Conservation (phyloP, 1,140 invertebrate species). For the Bursaphelenchus mucronatus region DNA sequence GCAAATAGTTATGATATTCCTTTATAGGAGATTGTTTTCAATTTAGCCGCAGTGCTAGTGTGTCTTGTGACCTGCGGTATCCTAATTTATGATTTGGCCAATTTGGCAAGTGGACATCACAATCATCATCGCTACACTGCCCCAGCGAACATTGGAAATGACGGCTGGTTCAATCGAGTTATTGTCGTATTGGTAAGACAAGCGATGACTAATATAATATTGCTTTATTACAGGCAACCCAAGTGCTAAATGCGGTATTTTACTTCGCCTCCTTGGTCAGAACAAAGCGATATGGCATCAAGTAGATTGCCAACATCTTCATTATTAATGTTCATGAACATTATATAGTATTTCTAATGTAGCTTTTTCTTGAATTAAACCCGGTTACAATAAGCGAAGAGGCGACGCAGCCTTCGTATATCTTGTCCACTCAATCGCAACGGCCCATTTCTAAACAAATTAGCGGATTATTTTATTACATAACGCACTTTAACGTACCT, state of each 20-base stretch:
- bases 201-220: conserved; percentile 4
- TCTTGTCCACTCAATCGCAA: too few relatives aligned
- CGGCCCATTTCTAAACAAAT: conserved; percentile 7
- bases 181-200: conserved; percentile 35
- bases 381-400: too few relatives aligned
- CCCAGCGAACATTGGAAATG: conserved; percentile 31
- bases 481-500: conserved; percentile 2
- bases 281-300: conserved; percentile 23
- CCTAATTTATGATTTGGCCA: conserved; percentile 34
- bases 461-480: neutral
- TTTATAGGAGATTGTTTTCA: conserved; percentile 43
- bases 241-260: conserved; percentile 28
- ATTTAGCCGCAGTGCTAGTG: conserved; percentile 30
- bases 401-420: too few relatives aligned
- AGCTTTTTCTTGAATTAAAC: too few relatives aligned
- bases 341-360: too few relatives aligned
- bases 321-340: too few relatives aligned
- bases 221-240: conserved; percentile 27
- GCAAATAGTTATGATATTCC: conserved; percentile 6
- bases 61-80: conserved; percentile 31
- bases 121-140: conserved; percentile 32
- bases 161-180: conserved; percentile 35
- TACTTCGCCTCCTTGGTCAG: conserved; percentile 29
- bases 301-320: conserved; percentile 18
- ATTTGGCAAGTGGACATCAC: conserved; percentile 41